Conservation (phyloP, 2,113 vertebrate species). For the Spea multiplicata region DNA sequence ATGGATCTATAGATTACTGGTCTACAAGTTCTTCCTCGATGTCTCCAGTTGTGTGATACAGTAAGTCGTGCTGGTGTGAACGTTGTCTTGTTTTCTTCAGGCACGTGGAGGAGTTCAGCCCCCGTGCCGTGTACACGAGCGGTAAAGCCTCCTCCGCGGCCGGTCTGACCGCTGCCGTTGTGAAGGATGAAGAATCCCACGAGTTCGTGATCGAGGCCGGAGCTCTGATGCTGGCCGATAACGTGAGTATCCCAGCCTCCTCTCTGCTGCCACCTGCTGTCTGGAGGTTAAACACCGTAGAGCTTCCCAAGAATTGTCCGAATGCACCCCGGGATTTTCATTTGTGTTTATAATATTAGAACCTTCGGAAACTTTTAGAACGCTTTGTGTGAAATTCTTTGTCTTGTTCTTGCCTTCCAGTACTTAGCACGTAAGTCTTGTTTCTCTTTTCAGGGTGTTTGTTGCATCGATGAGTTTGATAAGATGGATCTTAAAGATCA, state of each 20-base stretch:
- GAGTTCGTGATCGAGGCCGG: constrained; percentile 98
- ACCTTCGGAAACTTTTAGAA: too few species aligned
- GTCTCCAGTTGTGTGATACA: too few species aligned
- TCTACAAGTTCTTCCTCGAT: too few species aligned
- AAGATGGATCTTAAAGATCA: constrained; percentile 96
- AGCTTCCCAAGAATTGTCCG: too few species aligned
- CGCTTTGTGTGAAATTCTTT: too few species aligned
- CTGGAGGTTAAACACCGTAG: too few species aligned
- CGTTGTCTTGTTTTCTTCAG: constrained; percentile 58
- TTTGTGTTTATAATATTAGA: too few species aligned
- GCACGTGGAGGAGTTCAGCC: constrained; percentile 96
- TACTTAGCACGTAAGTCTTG: not conserved
- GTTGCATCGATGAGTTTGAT: constrained; percentile 98
- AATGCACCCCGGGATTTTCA: too few species aligned
- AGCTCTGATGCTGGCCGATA: constrained; percentile 96
- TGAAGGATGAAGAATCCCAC: constrained; percentile 92
- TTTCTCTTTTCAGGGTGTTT: constrained; percentile 78
- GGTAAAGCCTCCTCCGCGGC: constrained; percentile 95
- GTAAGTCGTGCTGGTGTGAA: too few species aligned
- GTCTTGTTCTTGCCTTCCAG: too few species aligned
- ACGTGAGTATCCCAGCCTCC: constrained; percentile 70
- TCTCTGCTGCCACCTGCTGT: not conserved
- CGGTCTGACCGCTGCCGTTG: constrained; percentile 91
- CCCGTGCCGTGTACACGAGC: constrained; percentile 94
- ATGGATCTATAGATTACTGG: too few species aligned